A percentile compares a stretch with the other conserved stretches of the same genome.
Evolutionary conservation across 2,113 vertebrate species (phyloP).

Genomic region (Coracopsis vasa): DNA sequence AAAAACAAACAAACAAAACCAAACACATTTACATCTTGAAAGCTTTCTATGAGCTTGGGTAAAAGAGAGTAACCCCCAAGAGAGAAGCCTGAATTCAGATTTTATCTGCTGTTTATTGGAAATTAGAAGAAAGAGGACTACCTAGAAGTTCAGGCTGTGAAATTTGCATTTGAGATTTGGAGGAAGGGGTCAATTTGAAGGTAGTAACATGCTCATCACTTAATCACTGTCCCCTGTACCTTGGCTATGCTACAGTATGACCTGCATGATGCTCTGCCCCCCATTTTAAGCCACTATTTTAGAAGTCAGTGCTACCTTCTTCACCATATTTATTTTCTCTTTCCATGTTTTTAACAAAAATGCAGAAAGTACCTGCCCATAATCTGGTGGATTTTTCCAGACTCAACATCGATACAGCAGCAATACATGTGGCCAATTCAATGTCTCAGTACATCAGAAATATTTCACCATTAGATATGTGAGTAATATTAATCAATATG

Average conservation of each 20-base stretch:
- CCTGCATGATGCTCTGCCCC: rapidly evolving
- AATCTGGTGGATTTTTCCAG: not conserved
- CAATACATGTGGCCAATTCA: not conserved
- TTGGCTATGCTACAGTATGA: not conserved
- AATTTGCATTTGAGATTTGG: not conserved
- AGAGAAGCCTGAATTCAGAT: not conserved
- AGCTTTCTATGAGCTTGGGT: not conserved
- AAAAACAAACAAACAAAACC: not conserved
- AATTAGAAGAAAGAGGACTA: not conserved
- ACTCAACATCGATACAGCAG: not conserved
- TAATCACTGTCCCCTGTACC: too few species aligned
- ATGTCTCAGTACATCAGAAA: not conserved
- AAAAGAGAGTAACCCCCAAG: not conserved
- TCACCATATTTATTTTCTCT: not conserved
- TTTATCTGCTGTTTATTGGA: not conserved
- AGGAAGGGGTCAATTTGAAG: not conserved
- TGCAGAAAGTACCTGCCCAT: rapidly evolving
- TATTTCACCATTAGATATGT: not conserved
- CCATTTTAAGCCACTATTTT: not conserved
- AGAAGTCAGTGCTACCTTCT: not conserved
- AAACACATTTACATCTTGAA: rapidly evolving
- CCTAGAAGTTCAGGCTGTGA: not conserved
- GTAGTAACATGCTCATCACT: rapidly evolving
- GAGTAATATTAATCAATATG: not conserved
- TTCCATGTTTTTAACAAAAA: not conserved